Percentiles rank a stretch among this genome's conserved stretches.
Evolutionary conservation across 2,113 vertebrate species (phyloP).

Genomic region (Eidolon helvum): DNA sequence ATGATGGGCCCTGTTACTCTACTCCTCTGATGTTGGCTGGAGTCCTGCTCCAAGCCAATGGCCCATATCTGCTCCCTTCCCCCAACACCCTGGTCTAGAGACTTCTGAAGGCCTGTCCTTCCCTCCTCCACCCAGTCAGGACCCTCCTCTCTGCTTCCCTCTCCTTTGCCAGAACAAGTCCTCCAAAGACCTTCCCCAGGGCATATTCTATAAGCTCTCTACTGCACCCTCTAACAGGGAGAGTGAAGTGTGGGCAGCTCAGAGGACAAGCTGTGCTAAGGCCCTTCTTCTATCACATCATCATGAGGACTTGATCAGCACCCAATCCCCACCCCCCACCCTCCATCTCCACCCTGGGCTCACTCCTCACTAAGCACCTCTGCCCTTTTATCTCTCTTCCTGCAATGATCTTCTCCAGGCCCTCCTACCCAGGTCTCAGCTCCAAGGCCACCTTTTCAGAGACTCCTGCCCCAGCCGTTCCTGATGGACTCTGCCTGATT

Average conservation of each 20-base stretch:
- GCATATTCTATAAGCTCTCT: neutral
- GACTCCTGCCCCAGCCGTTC: neutral
- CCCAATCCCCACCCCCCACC: no score
- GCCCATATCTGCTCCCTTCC: neutral
- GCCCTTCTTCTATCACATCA: neutral
- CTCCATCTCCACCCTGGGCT: neutral
- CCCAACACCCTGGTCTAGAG: neutral
- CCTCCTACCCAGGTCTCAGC: neutral
- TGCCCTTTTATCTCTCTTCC: neutral
- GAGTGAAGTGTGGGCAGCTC: neutral
- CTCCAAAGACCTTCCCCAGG: neutral
- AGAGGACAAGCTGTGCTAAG: neutral
- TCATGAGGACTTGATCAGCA: neutral
- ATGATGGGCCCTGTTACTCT: no score
- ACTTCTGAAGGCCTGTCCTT: neutral
- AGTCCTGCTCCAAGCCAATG: neutral
- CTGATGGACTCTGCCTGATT: neutral
- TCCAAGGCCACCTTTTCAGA: neutral
- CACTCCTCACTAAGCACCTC: neutral
- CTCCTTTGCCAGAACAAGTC: neutral
- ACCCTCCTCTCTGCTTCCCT: neutral
- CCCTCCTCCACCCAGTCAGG: neutral
- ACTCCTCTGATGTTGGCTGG: neutral
- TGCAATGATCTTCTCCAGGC: neutral
- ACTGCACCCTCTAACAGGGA: neutral